These are phyloP conservation scores for Crossocerus cetratus DNA, from an alignment of 2,888 invertebrate species.

Conservation along the genomic window DNA sequence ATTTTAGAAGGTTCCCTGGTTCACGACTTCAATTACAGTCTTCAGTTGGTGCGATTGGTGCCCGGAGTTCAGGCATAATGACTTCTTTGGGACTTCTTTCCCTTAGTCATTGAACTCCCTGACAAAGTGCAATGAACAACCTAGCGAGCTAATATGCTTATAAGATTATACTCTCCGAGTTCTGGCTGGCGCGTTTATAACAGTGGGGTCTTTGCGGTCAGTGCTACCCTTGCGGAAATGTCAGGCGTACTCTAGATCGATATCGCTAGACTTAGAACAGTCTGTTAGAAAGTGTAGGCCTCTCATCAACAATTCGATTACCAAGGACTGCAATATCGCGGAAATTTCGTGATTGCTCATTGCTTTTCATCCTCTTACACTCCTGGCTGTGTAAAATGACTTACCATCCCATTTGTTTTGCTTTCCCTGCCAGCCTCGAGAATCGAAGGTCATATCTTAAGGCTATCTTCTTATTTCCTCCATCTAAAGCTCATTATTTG, in stretches of 20 bases:
- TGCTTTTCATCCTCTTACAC: too few relatives aligned
- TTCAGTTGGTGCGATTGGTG: too few relatives aligned
- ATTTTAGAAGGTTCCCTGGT: neutral
- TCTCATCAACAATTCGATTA: too few relatives aligned
- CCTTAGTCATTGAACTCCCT: slow-evolving; percentile 57
- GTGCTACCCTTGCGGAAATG: slow-evolving; percentile 23
- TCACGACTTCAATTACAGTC: neutral
- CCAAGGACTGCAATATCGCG: too few relatives aligned
- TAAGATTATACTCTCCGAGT: slow-evolving; percentile 7
- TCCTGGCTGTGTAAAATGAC: too few relatives aligned
- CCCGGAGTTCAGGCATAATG: neutral
- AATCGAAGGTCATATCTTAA: neutral
- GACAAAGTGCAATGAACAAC: slow-evolving; percentile 56
- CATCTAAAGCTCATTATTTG: neutral
- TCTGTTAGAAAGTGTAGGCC: too few relatives aligned
- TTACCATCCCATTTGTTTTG: too few relatives aligned
- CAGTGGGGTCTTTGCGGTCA: slow-evolving; percentile 12
- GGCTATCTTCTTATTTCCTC: neutral
- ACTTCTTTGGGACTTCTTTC: slow-evolving; percentile 24
- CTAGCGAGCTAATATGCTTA: slow-evolving; percentile 26
- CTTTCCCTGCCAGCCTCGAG: too few relatives aligned
- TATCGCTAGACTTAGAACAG: too few relatives aligned
- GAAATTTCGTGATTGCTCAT: too few relatives aligned
- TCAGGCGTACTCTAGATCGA: slow-evolving; percentile 12
- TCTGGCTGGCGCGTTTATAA: slow-evolving; percentile 10